Percentiles rank a stretch among this genome's conserved stretches.
Conservation (phyloP, 2,113 vertebrate species). For the Typhlomys cinereus region DNA sequence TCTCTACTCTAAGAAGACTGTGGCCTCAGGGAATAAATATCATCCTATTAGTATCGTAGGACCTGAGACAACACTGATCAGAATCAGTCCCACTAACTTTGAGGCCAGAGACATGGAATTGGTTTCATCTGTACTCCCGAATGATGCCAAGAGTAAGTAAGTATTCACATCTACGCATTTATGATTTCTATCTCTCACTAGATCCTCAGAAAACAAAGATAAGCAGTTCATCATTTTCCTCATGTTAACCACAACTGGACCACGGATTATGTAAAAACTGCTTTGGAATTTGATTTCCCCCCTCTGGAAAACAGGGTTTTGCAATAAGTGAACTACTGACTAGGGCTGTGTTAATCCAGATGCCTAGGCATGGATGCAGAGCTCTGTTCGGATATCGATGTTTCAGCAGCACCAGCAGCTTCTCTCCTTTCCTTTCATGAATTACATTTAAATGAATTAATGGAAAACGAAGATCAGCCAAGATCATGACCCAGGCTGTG, state of each 20-base stretch:
- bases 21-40: background rate
- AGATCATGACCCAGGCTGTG: background rate
- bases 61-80: background rate
- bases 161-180: background rate
- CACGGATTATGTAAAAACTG: background rate
- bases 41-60: background rate
- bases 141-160: background rate
- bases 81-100: background rate
- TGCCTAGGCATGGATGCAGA: background rate
- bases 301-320: background rate
- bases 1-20: background rate
- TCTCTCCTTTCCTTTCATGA: slow-evolving; percentile 34
- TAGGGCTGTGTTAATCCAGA: background rate
- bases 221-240: background rate
- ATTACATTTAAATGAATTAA: slow-evolving; percentile 61
- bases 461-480: slow-evolving; percentile 25
- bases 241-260: background rate
- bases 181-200: slow-evolving; percentile 43
- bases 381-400: background rate
- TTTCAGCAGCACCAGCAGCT: background rate
- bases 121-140: background rate
- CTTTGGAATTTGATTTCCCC: background rate
- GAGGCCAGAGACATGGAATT: background rate
- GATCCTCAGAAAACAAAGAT: background rate
- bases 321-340: background rate